phyloP scores from a whole-genome alignment of 2,888 invertebrate species.

The Cantharis lateralis region DNA sequence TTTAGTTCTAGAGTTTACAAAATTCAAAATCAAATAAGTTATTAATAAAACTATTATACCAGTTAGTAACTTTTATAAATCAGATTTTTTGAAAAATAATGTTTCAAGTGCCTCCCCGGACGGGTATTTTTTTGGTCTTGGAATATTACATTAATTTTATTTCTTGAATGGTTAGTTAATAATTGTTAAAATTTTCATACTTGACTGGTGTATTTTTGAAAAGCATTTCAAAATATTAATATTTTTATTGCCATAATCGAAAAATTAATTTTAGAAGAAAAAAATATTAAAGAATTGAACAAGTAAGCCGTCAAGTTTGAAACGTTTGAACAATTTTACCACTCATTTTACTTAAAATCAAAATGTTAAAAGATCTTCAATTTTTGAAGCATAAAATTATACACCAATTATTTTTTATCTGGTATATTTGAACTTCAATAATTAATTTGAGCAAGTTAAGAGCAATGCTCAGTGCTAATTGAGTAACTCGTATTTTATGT shows the following conservation, averaged over 20 bases:
- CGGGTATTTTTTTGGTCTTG: neutral
- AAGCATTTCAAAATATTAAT: neutral
- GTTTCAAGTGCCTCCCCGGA: neutral
- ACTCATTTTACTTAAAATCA: neutral
- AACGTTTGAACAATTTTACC: neutral
- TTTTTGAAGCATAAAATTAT: neutral
- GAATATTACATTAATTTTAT: neutral
- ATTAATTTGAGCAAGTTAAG: too few relatives aligned
- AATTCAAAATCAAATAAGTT: neutral
- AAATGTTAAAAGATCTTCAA: neutral
- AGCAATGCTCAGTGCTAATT: too few relatives aligned
- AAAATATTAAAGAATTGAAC: neutral
- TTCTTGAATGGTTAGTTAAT: neutral
- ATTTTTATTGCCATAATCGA: neutral
- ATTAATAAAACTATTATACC: neutral
- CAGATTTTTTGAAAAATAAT: neutral
- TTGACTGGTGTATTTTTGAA: neutral
- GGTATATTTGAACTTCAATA: too few relatives aligned
- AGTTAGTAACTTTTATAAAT: neutral
- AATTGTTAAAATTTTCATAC: neutral
- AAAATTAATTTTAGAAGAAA: neutral
- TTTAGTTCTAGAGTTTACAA: neutral
- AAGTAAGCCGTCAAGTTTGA: neutral
- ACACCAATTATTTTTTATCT: too few relatives aligned
- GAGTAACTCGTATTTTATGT: too few relatives aligned